phyloP scores from a whole-genome alignment of 2,797 vertebrate species.

The Urocyon cinereoargenteus region DNA sequence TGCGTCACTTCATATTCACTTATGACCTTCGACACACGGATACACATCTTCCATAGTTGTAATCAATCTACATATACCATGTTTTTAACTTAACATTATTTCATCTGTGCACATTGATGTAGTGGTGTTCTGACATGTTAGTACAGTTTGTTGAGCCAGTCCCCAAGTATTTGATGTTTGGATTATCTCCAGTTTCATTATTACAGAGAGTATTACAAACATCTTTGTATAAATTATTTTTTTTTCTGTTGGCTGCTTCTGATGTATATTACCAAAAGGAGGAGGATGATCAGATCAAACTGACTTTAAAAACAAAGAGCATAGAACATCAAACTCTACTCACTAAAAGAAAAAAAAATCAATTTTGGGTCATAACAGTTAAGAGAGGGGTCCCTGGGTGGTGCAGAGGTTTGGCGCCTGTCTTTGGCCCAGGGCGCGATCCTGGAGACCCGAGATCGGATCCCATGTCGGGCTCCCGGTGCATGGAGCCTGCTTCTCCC shows the following conservation, averaged over 20 bases:
- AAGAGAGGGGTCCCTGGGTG: background rate
- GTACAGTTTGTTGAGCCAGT: constrained; percentile 5
- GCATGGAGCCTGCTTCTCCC: too few relatives aligned
- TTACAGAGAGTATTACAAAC: background rate
- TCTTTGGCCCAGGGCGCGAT: too few relatives aligned
- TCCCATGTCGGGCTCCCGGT: too few relatives aligned
- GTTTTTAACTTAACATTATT: constrained; percentile 2
- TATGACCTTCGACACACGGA: background rate
- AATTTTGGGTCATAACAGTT: background rate
- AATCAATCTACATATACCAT: background rate
- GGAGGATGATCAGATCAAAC: constrained; percentile 1
- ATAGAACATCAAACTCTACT: constrained; percentile 3
- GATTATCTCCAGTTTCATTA: constrained; percentile 33
- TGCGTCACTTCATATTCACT: background rate
- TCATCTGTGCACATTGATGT: background rate
- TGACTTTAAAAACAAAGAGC: constrained; percentile 53
- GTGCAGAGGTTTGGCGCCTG: too few relatives aligned
- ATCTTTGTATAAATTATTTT: constrained; percentile 45
- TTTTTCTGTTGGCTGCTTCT: background rate
- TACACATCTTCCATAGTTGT: constrained; percentile 2
- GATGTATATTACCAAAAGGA: constrained; percentile 9
- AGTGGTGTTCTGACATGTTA: background rate
- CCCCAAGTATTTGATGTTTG: background rate
- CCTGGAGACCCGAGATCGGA: too few relatives aligned
- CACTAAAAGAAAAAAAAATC: background rate